phyloP scores from a whole-genome alignment of 2,888 invertebrate species.

The Euplagia quadripunctaria region DNA sequence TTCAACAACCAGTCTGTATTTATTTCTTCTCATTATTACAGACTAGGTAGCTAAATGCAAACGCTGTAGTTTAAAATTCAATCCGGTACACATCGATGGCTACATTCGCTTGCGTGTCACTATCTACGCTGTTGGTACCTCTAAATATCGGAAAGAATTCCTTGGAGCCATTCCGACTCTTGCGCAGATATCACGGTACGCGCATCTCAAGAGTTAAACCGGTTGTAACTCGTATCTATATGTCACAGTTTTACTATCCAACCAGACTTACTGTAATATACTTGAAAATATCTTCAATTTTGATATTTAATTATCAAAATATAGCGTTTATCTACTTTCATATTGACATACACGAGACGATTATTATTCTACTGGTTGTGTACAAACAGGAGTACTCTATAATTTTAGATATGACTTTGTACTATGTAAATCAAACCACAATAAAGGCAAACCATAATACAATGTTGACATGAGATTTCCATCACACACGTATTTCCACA shows the following conservation, averaged over 20 bases:
- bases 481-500: slow-evolving; percentile 38
- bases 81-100: slow-evolving; percentile 40
- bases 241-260: slow-evolving; percentile 49
- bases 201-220: slow-evolving; percentile 57
- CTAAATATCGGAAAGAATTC: slow-evolving; percentile 58
- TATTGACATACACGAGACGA: not conserved
- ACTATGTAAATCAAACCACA: slow-evolving; percentile 46
- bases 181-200: slow-evolving; percentile 56
- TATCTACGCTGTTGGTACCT: slow-evolving; percentile 53
- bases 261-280: slow-evolving; percentile 48
- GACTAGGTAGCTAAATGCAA: slow-evolving; percentile 21
- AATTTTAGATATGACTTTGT: slow-evolving; percentile 34
- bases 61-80: slow-evolving; percentile 45
- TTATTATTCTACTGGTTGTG: slow-evolving; percentile 3
- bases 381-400: slow-evolving; percentile 6
- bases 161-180: slow-evolving; percentile 53
- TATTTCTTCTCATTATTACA: slow-evolving; percentile 27
- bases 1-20: not conserved
- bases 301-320: not conserved
- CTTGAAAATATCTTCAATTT: slow-evolving; percentile 13
- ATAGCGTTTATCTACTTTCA: not conserved
- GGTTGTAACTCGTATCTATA: slow-evolving; percentile 61
- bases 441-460: slow-evolving; percentile 48
- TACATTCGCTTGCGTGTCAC: slow-evolving; percentile 57
- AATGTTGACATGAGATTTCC: slow-evolving; percentile 53